Evolutionary conservation across 2,888 invertebrate species (phyloP).

Genomic region (Tipula confusa): DNA sequence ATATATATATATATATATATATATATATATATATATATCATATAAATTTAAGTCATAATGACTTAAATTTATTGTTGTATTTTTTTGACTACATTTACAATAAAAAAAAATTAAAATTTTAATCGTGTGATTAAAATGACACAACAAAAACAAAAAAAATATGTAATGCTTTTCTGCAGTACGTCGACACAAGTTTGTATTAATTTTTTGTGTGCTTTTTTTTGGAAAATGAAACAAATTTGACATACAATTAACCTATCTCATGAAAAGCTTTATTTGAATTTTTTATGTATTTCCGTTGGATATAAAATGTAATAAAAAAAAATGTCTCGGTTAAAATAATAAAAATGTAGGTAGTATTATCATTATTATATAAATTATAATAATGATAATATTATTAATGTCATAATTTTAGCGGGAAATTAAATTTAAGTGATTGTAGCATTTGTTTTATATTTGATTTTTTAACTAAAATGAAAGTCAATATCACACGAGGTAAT

Average conservation of each 20-base stretch:
- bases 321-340: too few species aligned
- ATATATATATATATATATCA: too few species aligned
- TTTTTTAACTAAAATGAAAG: too few species aligned
- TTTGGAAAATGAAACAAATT: background rate
- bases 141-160: background rate
- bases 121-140: background rate
- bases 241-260: background rate
- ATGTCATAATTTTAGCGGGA: background rate
- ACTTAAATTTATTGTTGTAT: background rate
- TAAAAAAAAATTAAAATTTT: background rate
- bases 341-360: too few species aligned
- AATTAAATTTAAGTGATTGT: too few species aligned
- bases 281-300: background rate
- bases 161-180: background rate
- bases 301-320: too few species aligned
- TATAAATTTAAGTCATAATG: background rate
- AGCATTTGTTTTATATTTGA: too few species aligned
- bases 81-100: too few species aligned
- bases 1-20: too few species aligned
- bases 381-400: background rate
- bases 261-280: background rate
- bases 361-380: too few species aligned
- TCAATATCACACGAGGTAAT: too few species aligned
- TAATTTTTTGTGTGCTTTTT: background rate
- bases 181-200: background rate